Evolutionary conservation across 2,797 vertebrate species (phyloP).

Genomic region (Chloroceryle amazona): DNA sequence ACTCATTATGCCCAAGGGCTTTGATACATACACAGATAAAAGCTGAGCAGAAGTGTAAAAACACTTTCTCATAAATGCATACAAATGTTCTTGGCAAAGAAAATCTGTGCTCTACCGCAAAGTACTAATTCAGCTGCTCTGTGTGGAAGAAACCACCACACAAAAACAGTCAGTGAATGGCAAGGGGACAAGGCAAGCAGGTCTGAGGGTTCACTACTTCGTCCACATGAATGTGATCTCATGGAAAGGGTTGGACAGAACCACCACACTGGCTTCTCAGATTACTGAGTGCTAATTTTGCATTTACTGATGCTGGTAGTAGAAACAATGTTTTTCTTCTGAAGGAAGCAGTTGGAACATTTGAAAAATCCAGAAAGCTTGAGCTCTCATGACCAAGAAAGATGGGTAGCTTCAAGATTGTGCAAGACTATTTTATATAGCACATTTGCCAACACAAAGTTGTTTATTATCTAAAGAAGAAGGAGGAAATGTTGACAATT

Average conservation of each 20-base stretch:
- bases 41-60: neutral
- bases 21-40: neutral
- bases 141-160: neutral
- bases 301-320: neutral
- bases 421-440: neutral
- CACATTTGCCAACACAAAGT: neutral
- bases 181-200: neutral
- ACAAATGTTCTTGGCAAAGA: conserved; percentile 32
- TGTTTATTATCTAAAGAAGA: neutral
- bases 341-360: neutral
- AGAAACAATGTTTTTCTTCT: neutral
- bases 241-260: neutral
- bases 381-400: neutral
- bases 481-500: neutral
- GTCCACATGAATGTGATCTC: neutral
- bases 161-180: neutral
- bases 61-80: neutral
- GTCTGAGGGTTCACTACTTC: neutral
- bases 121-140: neutral
- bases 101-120: neutral
- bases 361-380: neutral
- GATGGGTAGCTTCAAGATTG: neutral
- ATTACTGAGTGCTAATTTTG: neutral
- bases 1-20: neutral
- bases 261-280: neutral